Percentiles rank a stretch among this genome's conserved stretches.
phyloP scores from a whole-genome alignment of 2,888 invertebrate genomes.

The Lathronympha strigana region DNA sequence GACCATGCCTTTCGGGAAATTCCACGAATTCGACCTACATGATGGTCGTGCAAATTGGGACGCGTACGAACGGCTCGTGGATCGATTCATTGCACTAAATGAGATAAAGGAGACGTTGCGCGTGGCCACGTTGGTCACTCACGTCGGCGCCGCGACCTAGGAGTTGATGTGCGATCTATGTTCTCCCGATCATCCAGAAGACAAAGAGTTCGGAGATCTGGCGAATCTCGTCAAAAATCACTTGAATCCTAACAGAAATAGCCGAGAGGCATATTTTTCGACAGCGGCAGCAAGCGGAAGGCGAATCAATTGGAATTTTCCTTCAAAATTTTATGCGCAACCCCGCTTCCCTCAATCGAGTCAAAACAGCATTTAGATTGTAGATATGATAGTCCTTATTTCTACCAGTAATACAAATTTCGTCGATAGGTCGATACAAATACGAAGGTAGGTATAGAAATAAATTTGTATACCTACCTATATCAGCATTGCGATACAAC shows the following conservation, averaged over 20 bases:
- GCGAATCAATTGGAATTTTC: conserved; percentile 9
- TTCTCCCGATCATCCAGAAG: not conserved
- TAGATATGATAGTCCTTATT: too few relatives aligned
- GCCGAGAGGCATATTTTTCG: conserved; percentile 11
- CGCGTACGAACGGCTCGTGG: conserved; percentile 44
- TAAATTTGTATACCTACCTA: too few relatives aligned
- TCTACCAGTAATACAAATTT: too few relatives aligned
- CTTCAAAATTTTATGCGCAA: conserved; percentile 13
- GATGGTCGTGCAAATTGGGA: conserved; percentile 44
- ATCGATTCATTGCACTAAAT: conserved; percentile 46
- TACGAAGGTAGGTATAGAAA: too few relatives aligned
- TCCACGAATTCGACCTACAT: conserved; percentile 44
- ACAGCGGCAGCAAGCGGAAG: conserved; percentile 17
- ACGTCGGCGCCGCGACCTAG: conserved; percentile 48
- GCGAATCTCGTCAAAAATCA: not conserved
- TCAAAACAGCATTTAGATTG: too few relatives aligned
- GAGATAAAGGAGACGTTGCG: conserved; percentile 43
- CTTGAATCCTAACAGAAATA: conserved; percentile 6
- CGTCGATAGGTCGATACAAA: too few relatives aligned
- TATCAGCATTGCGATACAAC: too few relatives aligned
- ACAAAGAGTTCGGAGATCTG: not conserved
- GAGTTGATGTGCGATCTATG: conserved; percentile 38
- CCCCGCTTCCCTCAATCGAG: too few relatives aligned
- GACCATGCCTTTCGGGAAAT: conserved; percentile 47
- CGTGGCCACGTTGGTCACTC: conserved; percentile 48